Evolutionary conservation across 1,140 invertebrate species (phyloP).

Genomic region (Penaeus japonicus): DNA sequence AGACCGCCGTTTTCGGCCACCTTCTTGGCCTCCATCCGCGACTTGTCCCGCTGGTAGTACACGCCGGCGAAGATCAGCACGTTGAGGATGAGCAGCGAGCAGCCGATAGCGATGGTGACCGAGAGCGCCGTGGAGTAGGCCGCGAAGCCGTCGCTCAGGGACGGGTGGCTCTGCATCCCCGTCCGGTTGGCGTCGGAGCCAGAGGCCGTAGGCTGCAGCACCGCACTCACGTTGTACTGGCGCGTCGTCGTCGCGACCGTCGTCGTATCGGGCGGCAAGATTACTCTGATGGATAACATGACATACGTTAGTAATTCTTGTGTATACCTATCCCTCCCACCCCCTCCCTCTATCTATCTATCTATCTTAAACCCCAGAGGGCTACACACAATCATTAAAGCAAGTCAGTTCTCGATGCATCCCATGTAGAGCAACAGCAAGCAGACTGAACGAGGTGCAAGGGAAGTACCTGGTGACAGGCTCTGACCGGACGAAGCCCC

Average conservation of each 20-base stretch:
- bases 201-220: conserved; percentile 53
- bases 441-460: background rate
- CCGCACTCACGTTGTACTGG: conserved; percentile 58
- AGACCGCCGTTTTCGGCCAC: conserved; percentile 56
- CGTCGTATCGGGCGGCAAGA: conserved; percentile 57
- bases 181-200: conserved; percentile 42
- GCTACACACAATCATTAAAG: no score
- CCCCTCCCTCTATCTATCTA: no score
- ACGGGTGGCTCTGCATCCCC: conserved; percentile 25
- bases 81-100: conserved; percentile 86
- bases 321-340: background rate
- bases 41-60: conserved; percentile 91
- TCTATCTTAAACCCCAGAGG: no score
- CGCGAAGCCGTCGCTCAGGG: conserved; percentile 62
- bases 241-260: conserved; percentile 59
- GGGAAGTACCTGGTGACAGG: conserved; percentile 57
- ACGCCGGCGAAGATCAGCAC: conserved; percentile 91
- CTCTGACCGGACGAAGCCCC: conserved; percentile 59
- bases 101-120: conserved; percentile 91
- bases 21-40: conserved; percentile 58
- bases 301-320: background rate
- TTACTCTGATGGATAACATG: conserved; percentile 45
- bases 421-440: background rate
- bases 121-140: conserved; percentile 87
- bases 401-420: background rate